phyloP scores from a whole-genome alignment of 2,888 invertebrate species.

The Megaustenia siamemsis region DNA sequence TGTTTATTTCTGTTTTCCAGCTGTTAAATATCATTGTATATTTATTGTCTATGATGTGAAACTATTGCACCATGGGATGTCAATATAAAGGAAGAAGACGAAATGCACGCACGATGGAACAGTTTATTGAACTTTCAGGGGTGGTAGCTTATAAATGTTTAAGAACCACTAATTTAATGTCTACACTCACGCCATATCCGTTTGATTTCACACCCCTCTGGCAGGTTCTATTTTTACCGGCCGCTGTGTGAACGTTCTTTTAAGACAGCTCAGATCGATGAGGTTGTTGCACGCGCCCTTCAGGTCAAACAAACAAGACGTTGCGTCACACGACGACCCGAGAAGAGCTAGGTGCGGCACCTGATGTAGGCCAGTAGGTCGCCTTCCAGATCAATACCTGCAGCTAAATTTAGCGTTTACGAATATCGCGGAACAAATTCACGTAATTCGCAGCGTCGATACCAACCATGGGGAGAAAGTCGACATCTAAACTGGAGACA shows the following conservation, averaged over 20 bases:
- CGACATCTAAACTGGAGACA: too few relatives aligned
- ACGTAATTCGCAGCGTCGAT: not conserved
- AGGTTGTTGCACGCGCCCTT: not conserved
- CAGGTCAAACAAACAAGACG: conserved; percentile 6
- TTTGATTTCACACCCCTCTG: too few relatives aligned
- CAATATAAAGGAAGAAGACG: too few relatives aligned
- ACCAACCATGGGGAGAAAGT: not conserved
- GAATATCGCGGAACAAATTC: not conserved
- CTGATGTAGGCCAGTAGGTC: conserved; percentile 6
- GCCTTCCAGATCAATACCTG: not conserved
- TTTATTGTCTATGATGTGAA: too few relatives aligned
- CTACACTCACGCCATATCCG: too few relatives aligned
- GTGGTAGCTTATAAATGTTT: too few relatives aligned
- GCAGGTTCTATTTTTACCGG: not conserved
- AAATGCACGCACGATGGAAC: too few relatives aligned
- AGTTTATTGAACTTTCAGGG: too few relatives aligned
- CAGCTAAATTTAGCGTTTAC: conserved; percentile 9
- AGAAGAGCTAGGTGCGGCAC: not conserved
- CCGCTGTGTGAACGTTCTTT: not conserved
- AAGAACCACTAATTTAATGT: too few relatives aligned
- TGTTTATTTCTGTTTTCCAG: too few relatives aligned
- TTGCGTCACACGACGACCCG: not conserved
- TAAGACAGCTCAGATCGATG: not conserved
- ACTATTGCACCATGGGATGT: too few relatives aligned
- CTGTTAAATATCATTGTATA: too few relatives aligned